phyloP scores from a whole-genome alignment of 2,888 invertebrate genomes.

The Hirtodrosophila cameraria region DNA sequence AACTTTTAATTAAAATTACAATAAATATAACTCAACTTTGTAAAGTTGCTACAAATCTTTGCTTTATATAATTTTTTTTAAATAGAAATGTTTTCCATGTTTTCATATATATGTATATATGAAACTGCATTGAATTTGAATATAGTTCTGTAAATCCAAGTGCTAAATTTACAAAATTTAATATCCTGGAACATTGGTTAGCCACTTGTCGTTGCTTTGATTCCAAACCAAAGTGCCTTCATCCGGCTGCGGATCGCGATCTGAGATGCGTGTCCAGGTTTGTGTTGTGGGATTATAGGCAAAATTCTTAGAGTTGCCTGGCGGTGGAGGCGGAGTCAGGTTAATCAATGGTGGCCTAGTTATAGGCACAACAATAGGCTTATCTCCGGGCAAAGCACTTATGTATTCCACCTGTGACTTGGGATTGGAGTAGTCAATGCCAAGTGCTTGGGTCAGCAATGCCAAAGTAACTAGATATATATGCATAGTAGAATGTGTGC shows the following conservation, averaged over 20 bases:
- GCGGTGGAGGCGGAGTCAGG: conserved; percentile 68
- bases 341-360: conserved; percentile 61
- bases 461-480: conserved; percentile 34
- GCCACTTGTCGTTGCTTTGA: conserved; percentile 82
- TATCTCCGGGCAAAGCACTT: conserved; percentile 22
- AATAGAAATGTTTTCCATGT: too few relatives aligned
- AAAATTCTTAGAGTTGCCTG: conserved; percentile 75
- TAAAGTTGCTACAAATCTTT: too few relatives aligned
- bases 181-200: conserved; percentile 62
- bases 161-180: too few relatives aligned
- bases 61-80: too few relatives aligned
- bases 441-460: conserved; percentile 18
- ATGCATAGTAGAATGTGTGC: not conserved
- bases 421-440: conserved; percentile 66
- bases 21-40: too few relatives aligned
- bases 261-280: conserved; percentile 72
- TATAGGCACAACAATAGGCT: conserved; percentile 62
- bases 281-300: conserved; percentile 69
- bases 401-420: conserved; percentile 81
- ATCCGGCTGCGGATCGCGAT: conserved; percentile 68
- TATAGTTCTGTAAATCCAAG: too few relatives aligned
- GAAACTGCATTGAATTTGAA: too few relatives aligned
- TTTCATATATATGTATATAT: too few relatives aligned
- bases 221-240: conserved; percentile 80
- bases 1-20: too few relatives aligned